These are phyloP conservation scores for Butorides virescens DNA, from an alignment of 2,113 vertebrate species.

Conservation along the genomic window DNA sequence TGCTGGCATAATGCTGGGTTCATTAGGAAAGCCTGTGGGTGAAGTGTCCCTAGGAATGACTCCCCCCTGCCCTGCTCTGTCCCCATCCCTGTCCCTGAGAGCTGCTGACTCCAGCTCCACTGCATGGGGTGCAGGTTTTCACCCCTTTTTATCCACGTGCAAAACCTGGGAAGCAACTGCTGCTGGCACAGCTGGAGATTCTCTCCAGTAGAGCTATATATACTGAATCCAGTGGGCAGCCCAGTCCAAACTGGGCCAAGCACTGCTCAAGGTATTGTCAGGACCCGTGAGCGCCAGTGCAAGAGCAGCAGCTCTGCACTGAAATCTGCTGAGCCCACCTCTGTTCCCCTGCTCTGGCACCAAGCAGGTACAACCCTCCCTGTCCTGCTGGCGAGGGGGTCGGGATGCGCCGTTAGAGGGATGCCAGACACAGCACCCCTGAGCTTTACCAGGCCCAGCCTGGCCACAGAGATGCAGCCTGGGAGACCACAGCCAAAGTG, in stretches of 20 bases:
- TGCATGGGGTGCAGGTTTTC: accelerated
- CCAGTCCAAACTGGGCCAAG: neutral
- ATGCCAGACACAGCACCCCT: neutral
- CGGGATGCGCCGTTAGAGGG: neutral
- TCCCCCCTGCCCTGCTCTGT: neutral
- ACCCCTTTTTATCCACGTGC: neutral
- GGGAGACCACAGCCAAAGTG: neutral
- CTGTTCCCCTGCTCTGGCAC: neutral
- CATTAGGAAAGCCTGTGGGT: neutral
- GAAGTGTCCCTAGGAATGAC: neutral
- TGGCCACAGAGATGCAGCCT: no score
- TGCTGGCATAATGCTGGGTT: neutral
- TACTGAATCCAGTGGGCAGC: neutral
- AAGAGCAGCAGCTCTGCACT: neutral
- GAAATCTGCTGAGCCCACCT: neutral
- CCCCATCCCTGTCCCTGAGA: neutral
- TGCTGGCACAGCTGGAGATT: neutral
- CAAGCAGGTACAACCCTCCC: neutral
- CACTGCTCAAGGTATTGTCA: neutral
- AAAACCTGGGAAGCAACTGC: neutral
- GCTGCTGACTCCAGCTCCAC: neutral
- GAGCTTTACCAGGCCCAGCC: neutral
- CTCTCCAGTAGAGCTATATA: neutral
- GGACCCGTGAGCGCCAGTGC: neutral
- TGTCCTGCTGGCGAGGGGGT: accelerated